Evolutionary conservation across 2,797 vertebrate species (phyloP), one percentile per base, ranked within the genome.

Genomic region (Neostethus bicornis): DNA sequence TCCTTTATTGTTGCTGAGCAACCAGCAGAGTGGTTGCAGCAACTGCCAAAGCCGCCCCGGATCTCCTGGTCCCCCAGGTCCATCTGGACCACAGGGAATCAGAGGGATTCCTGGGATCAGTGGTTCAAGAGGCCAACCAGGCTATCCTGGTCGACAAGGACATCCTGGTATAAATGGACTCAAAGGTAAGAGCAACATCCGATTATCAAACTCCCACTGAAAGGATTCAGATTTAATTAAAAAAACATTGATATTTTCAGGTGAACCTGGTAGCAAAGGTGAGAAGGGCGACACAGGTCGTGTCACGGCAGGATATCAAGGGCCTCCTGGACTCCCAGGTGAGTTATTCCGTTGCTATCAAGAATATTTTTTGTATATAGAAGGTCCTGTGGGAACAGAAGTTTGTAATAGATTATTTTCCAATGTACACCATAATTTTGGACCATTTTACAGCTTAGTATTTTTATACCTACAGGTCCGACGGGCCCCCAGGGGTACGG

Each of bases 251-350:
- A 17, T 72, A 32, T 87, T 77, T 86, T 37, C 80, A 99, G 97
- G 97, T 19, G 88, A 92, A 31, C 90, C 90, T 37, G 97, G 96
- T 73, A 90, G 90, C 55, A 90, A 87, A 2, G 96, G 97, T 1
- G 93, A 91, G 42, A 97, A 93, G 64, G 97, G 96, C 31, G 93
- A n/a, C 51, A 91, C 90, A 90, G 96, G 97, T 79, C 78, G 92
- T 59, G 92, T 91, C 1, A 79, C 76, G n/a, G 82, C 81, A 69
- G 97, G 97, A 61, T 91, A 94, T 17, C 94, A 90, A 66, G 96
- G 97, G 0, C 91, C 91, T 13, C 94, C 92, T 10, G 97, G 97
- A 46, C 91, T 87, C 42, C 93, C 92, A 92, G 97, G 96, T 96
- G 86, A 90, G 79, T 23, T 51, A 37, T 42, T 8, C 24, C 42